Evolutionary conservation across 1,140 invertebrate genomes (phyloP), one percentile per base, ranked within the genome.

Genomic region (Aethina tumida): DNA sequence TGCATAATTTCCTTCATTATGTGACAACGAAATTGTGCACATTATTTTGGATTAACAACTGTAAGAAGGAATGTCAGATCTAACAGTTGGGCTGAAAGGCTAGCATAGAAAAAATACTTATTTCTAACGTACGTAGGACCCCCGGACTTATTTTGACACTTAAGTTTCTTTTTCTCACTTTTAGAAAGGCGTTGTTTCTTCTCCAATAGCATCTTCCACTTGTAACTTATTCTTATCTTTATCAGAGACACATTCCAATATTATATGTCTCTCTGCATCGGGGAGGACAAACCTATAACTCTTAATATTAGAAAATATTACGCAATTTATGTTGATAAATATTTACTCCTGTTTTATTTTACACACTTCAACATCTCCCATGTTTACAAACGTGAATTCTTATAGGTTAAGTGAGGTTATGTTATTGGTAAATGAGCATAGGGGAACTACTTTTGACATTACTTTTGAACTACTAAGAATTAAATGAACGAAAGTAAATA

Each of bases 261-360:
- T 59, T 13, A 65, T 27, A 14, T 50, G 44, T 49, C 59, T 61
- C 22, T 59, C 45, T 33, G 62, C 62, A 38, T 66, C 64, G 16
- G 60, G 58, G 15, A 69, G 44, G 21, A 70, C 53, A 47, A 55
- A 70, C 25, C 66, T 69, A 40, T n/a, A n/a, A n/a, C n/a, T n/a
- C n/a, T n/a, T n/a, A n/a, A 30, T 54, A 56, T 41, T 26, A 42
- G 39, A 35, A 43, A 16, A 3, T 34, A 35, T 24, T 44, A 31
- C 7, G 39, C 39, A 41, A 32, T n/a, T 30, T 39, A 40, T 41
- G 18, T 30, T 35, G 27, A 7, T 17, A 22, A 29, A n/a, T 12
- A 37, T 55, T 54, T 58, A 73, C 71, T 73, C 65, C 40, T 61
- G 52, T 54, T 74, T 74, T 39, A 74, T 71, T 43, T 62, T 53